These are phyloP conservation scores for Pedionomus torquatus DNA, from an alignment of 2,113 vertebrate species.

Conservation along the genomic window DNA sequence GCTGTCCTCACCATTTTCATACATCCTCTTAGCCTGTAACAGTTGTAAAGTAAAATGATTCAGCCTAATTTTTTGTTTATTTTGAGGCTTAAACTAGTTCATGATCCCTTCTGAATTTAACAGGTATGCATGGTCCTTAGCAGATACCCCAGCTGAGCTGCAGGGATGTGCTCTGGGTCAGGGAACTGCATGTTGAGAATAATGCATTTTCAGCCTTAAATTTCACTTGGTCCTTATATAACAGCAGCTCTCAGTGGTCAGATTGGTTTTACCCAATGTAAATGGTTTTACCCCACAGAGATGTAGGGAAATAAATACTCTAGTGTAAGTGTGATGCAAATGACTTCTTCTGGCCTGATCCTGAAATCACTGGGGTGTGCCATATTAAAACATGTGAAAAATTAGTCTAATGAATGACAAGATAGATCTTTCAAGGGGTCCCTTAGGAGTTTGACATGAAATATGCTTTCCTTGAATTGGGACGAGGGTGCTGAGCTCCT, in stretches of 20 bases:
- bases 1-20: neutral
- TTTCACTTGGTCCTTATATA: accelerated
- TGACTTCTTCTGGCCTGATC: neutral
- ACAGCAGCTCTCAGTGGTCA: neutral
- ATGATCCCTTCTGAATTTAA: neutral
- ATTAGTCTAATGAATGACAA: neutral
- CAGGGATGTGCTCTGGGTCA: neutral
- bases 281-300: too few species aligned
- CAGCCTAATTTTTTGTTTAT: neutral
- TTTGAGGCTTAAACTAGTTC: neutral
- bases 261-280: neutral
- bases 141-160: neutral
- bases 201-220: neutral
- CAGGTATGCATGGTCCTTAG: neutral
- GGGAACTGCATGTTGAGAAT: neutral
- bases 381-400: neutral
- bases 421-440: neutral
- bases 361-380: neutral
- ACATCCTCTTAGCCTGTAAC: neutral
- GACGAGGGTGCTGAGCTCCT: neutral
- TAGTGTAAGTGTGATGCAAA: neutral
- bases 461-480: neutral
- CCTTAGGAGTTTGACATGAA: neutral
- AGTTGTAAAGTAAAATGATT: neutral
- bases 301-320: neutral